Conservation (phyloP, 2,888 invertebrate genomes). For the Chydorus sphaericus region DNA sequence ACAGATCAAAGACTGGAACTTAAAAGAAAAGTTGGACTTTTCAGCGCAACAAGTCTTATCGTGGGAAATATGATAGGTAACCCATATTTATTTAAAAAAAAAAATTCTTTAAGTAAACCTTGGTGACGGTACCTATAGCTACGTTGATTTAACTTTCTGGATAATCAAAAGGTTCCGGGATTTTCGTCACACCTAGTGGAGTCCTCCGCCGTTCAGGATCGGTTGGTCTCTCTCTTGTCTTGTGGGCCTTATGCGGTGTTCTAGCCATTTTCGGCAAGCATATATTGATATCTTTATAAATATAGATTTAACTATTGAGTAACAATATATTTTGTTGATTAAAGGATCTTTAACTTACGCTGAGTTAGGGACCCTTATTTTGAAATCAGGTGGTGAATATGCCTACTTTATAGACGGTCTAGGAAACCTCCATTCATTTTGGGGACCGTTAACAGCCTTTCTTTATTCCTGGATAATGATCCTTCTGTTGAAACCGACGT, state of each 20-base stretch:
- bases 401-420: slow-evolving; percentile 92
- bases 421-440: slow-evolving; percentile 20
- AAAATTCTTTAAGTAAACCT: too few relatives aligned
- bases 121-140: too few relatives aligned
- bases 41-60: background rate
- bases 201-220: slow-evolving; percentile 10
- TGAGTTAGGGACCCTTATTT: slow-evolving; percentile 88
- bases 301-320: too few relatives aligned
- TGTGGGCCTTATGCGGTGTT: slow-evolving; percentile 64
- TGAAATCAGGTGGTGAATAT: slow-evolving; percentile 87
- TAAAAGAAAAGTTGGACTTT: background rate
- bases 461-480: slow-evolving; percentile 89
- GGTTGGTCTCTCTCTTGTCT: slow-evolving; percentile 50
- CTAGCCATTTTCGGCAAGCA: slow-evolving; percentile 54
- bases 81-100: too few relatives aligned
- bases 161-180: slow-evolving; percentile 15
- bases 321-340: too few relatives aligned
- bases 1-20: background rate
- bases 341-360: slow-evolving; percentile 82
- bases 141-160: too few relatives aligned
- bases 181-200: slow-evolving; percentile 13
- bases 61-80: background rate
- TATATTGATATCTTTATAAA: too few relatives aligned
- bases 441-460: slow-evolving; percentile 74
- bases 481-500: slow-evolving; percentile 78